These are phyloP conservation scores for Agrotis clavis DNA, from an alignment of 2,888 invertebrate species.

Conservation along the genomic window DNA sequence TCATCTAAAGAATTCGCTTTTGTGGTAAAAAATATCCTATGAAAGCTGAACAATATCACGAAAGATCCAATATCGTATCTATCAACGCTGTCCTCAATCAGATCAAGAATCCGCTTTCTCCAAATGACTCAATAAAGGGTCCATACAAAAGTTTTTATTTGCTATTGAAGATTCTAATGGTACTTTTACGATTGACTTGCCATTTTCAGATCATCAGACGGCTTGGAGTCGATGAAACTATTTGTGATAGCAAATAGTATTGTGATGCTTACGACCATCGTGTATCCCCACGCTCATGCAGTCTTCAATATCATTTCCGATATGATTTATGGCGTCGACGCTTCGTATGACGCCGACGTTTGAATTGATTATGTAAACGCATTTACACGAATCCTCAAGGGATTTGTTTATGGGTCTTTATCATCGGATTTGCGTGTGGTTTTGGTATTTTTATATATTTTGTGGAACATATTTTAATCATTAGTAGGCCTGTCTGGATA, in stretches of 20 bases:
- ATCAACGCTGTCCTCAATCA: conserved; percentile 44
- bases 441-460: conserved; percentile 27
- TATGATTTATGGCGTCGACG: conserved; percentile 84
- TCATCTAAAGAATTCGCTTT: conserved; percentile 11
- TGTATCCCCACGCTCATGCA: conserved; percentile 94
- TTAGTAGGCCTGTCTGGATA: neutral
- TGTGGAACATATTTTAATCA: conserved; percentile 33
- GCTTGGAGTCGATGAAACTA: conserved; percentile 94
- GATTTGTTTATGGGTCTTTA: conserved; percentile 4
- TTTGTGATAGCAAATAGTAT: conserved; percentile 95
- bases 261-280: conserved; percentile 93
- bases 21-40: conserved; percentile 37
- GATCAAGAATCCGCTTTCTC: conserved; percentile 47
- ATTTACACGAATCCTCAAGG: conserved; percentile 11
- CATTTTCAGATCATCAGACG: conserved; percentile 91
- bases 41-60: conserved; percentile 37
- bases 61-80: conserved; percentile 43
- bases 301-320: conserved; percentile 89
- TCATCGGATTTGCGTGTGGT: conserved; percentile 13
- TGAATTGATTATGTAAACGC: conserved; percentile 56
- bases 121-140: conserved; percentile 49
- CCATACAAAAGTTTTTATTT: conserved; percentile 55
- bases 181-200: conserved; percentile 44
- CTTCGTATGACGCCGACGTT: conserved; percentile 56
- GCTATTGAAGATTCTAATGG: conserved; percentile 41